These are phyloP conservation scores for Aurelia sp. DNA, from an alignment of 30 jellyfish, hydroid and myxozoan genomes.

Conservation along the genomic window DNA sequence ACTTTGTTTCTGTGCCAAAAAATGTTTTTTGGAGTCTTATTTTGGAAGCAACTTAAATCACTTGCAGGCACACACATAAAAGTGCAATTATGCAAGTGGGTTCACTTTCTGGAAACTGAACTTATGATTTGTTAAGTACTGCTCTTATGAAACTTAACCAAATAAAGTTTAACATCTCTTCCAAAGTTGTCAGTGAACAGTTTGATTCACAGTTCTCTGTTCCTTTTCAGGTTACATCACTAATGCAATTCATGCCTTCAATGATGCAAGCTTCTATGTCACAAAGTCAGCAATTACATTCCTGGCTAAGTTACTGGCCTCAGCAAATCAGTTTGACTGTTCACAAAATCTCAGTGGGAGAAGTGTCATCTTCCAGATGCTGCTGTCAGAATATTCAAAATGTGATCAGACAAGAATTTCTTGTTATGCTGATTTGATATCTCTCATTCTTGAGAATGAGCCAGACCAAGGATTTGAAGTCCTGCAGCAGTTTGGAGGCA, in stretches of 20 bases:
- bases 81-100: too few species aligned
- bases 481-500: constrained; percentile 26
- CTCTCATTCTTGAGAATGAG: background rate
- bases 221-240: constrained; percentile 1
- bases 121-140: too few species aligned
- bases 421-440: constrained; percentile 1
- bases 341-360: background rate
- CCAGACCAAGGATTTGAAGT: background rate
- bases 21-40: too few species aligned
- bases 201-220: background rate
- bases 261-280: constrained; percentile 52
- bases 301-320: background rate
- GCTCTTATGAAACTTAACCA: too few species aligned
- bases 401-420: background rate
- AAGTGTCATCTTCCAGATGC: background rate
- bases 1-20: too few species aligned
- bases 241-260: constrained; percentile 22
- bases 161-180: too few species aligned
- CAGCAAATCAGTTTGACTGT: background rate
- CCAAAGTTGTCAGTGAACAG: too few species aligned
- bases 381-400: background rate
- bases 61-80: too few species aligned
- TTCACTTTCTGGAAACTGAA: too few species aligned
- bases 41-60: too few species aligned
- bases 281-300: constrained; percentile 33